phyloP scores from a whole-genome alignment of 2,797 vertebrate species.

The Bothrops alternatus region DNA sequence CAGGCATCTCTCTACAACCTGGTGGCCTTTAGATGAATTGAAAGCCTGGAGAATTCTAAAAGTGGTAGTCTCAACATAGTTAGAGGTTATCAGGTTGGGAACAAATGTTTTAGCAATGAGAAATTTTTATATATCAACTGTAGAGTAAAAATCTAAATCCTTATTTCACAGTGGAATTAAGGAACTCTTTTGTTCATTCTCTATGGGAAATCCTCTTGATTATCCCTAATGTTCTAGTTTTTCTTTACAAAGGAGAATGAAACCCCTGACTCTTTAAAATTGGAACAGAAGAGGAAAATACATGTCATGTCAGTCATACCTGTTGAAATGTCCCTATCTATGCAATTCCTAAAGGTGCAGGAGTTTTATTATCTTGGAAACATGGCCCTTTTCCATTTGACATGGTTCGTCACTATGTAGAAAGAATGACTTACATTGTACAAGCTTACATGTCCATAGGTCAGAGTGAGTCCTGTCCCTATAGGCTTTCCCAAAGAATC shows the following conservation, averaged over 20 bases:
- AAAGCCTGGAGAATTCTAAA: neutral
- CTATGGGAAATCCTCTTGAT: neutral
- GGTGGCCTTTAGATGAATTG: neutral
- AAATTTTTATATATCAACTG: neutral
- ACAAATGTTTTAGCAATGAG: neutral
- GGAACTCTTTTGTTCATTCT: neutral
- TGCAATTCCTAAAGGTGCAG: neutral
- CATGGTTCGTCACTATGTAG: neutral
- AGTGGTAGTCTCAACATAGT: neutral
- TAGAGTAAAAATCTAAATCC: neutral
- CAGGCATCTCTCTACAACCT: neutral
- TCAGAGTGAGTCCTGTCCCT: neutral
- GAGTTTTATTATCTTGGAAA: neutral
- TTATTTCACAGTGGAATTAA: neutral
- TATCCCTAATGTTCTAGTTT: neutral
- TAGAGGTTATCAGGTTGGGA: neutral
- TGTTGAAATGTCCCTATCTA: neutral
- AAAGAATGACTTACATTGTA: neutral
- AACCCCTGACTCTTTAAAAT: neutral
- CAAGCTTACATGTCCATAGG: neutral
- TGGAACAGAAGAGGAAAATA: neutral
- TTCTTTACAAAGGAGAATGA: neutral
- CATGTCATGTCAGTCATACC: neutral
- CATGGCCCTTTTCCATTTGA: neutral
- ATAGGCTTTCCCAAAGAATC: neutral